Evolutionary conservation across 2,888 invertebrate species (phyloP).

Genomic region (Dorcus parallelipipedus): DNA sequence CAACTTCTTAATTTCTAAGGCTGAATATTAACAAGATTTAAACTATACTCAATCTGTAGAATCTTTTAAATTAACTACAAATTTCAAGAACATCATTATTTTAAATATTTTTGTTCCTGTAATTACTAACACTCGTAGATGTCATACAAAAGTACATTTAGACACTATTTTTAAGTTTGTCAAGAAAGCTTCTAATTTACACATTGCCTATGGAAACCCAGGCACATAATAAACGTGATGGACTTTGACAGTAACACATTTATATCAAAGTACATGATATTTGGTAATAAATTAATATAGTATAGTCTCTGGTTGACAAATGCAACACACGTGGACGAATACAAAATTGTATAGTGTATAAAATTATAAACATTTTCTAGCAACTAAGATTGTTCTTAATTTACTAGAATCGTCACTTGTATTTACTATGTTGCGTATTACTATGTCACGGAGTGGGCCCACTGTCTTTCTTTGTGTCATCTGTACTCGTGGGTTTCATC

Average conservation of each 20-base stretch:
- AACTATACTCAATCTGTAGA: too few species aligned
- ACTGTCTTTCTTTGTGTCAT: constrained; percentile 66
- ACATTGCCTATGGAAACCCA: too few species aligned
- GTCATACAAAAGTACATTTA: too few species aligned
- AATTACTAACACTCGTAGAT: too few species aligned
- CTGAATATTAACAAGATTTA: too few species aligned
- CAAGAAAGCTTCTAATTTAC: too few species aligned
- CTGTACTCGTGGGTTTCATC: constrained; percentile 55
- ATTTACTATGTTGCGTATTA: constrained; percentile 34
- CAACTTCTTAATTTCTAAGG: too few species aligned
- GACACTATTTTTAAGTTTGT: too few species aligned
- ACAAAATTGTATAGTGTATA: constrained; percentile 12
- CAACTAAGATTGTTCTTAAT: neutral
- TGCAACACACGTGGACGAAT: constrained; percentile 14
- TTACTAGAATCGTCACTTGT: constrained; percentile 24
- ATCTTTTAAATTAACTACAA: neutral
- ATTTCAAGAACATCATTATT: too few species aligned
- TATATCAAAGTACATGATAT: constrained; percentile 6
- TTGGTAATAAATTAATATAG: constrained; percentile 12
- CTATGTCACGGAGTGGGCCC: constrained; percentile 63
- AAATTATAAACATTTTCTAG: constrained; percentile 12
- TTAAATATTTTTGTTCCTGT: too few species aligned
- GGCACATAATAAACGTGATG: too few species aligned
- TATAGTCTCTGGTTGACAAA: constrained; percentile 5
- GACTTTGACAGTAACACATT: constrained; percentile 11